phyloP scores from a whole-genome alignment of 2,113 vertebrate genomes.

The Nanger granti region DNA sequence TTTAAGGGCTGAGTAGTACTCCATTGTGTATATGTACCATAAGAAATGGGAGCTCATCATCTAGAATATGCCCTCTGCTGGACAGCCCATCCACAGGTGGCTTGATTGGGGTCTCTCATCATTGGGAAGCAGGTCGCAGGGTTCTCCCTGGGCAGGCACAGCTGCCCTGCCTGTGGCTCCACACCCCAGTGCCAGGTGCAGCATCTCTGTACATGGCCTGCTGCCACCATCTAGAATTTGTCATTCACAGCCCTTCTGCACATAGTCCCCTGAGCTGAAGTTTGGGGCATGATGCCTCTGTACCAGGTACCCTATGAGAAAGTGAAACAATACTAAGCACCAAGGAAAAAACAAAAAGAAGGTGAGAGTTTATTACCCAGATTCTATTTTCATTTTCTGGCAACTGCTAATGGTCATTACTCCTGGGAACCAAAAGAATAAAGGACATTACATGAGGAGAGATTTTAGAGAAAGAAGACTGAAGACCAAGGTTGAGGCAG shows the following conservation, averaged over 20 bases:
- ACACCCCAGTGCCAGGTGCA: not conserved
- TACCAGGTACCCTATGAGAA: not conserved
- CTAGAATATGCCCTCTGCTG: too few species aligned
- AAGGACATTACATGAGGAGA: not conserved
- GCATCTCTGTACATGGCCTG: not conserved
- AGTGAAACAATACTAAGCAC: not conserved
- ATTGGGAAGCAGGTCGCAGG: too few species aligned
- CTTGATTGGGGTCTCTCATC: too few species aligned
- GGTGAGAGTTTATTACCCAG: not conserved
- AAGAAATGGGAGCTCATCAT: too few species aligned
- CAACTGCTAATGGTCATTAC: not conserved
- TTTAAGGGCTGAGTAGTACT: too few species aligned
- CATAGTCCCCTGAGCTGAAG: not conserved
- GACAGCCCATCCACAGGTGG: too few species aligned
- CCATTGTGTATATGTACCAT: too few species aligned
- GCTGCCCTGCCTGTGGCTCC: not conserved
- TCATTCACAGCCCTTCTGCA: not conserved
- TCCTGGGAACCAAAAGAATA: not conserved
- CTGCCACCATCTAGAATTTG: not conserved
- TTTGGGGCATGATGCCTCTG: not conserved
- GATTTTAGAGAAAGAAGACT: not conserved
- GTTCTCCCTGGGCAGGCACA: not conserved
- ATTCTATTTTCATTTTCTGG: not conserved
- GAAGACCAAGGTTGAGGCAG: not conserved
- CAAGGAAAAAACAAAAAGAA: not conserved